Evolutionary conservation across 2,888 invertebrate species (phyloP).

Genomic region (Scrobipalpa atriplicella): DNA sequence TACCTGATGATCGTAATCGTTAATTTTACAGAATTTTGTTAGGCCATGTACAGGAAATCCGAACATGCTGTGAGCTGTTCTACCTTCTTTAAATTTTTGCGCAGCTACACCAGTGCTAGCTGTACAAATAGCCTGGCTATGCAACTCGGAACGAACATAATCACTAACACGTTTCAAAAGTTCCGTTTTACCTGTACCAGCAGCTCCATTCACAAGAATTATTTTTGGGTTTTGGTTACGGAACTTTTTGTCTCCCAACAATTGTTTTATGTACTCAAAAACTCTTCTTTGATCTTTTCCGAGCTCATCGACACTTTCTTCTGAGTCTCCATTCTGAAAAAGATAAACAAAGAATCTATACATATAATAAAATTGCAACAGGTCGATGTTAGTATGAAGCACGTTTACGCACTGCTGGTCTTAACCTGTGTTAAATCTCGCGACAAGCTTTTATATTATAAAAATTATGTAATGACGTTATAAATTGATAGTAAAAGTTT

Average conservation of each 20-base stretch:
- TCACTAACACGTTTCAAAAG: background rate
- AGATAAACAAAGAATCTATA: background rate
- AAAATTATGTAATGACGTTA: too few relatives aligned
- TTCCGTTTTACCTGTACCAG: conserved; percentile 1
- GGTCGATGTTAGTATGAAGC: too few relatives aligned
- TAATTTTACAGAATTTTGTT: background rate
- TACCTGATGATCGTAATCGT: background rate
- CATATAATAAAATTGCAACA: too few relatives aligned
- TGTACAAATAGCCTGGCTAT: background rate
- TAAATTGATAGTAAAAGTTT: too few relatives aligned
- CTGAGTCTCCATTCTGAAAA: background rate
- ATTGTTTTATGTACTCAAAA: background rate
- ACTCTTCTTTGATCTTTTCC: background rate
- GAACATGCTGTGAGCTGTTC: conserved; percentile 4
- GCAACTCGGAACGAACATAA: background rate
- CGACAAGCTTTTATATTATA: too few relatives aligned
- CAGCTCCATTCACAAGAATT: background rate
- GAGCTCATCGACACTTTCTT: background rate
- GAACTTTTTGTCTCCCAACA: background rate
- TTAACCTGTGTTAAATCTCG: too few relatives aligned
- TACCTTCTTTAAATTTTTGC: background rate
- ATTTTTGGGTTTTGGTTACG: background rate
- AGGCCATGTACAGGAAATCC: background rate
- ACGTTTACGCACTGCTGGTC: too few relatives aligned
- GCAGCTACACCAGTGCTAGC: background rate